A percentile compares a stretch with the other conserved stretches of the same genome.
These are phyloP conservation scores for Eleutherodactylus coqui DNA, from an alignment of 2,797 vertebrate species.

Conservation along the genomic window DNA sequence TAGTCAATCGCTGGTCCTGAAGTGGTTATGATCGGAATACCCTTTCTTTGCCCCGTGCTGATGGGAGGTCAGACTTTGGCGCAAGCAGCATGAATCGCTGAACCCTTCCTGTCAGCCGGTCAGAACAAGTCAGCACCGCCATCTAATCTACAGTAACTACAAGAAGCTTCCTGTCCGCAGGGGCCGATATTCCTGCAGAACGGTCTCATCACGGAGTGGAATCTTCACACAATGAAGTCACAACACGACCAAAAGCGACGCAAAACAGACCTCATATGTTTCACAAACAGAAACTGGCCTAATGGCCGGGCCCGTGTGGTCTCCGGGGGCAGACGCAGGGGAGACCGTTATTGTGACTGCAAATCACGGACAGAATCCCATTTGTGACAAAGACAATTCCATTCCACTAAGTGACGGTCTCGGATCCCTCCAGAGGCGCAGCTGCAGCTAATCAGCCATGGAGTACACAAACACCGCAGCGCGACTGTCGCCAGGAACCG, in stretches of 20 bases:
- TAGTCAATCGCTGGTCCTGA: no score
- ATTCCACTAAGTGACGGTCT: conserved; percentile 46
- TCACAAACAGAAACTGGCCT: not conserved
- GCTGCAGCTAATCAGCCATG: conserved; percentile 61
- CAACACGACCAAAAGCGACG: not conserved
- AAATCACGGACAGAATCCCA: conserved; percentile 9
- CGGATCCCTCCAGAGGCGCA: conserved; percentile 51
- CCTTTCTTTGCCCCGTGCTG: no score
- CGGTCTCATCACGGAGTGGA: no score
- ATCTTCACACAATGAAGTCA: no score
- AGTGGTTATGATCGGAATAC: no score
- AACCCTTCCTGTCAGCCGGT: no score
- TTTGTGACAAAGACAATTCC: conserved; percentile 35
- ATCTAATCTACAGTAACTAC: no score
- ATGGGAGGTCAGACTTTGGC: no score
- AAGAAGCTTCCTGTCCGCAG: no score
- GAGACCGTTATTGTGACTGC: not conserved
- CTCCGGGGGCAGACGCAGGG: not conserved
- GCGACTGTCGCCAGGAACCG: conserved; percentile 40
- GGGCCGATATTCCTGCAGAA: no score
- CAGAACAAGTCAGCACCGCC: no score
- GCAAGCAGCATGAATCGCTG: no score
- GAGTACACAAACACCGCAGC: conserved; percentile 41
- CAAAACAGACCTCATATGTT: not conserved
- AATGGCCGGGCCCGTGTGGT: not conserved